Base-by-base conservation (phyloP, 2,113 vertebrate genomes). In the Hippocampus guttulatus region DNA sequence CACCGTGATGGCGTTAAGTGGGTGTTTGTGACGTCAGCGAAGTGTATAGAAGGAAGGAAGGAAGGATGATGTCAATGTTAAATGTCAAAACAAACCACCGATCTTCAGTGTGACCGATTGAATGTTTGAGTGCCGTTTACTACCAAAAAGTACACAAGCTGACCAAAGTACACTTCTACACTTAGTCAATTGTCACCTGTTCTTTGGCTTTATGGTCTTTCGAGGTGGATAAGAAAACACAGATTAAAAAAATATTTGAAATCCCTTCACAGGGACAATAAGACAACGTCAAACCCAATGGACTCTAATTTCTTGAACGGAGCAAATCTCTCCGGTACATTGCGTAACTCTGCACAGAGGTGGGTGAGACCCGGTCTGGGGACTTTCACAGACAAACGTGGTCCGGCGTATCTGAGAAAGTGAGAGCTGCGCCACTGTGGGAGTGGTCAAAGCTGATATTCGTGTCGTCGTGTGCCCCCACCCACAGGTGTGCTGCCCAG, bases 21-120 rank as follows among this genome's bases (percentile, higher is more conserved):
- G 85, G 80, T 64, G 76, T 72, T 73, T 77, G 81, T 38, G 80
- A 75, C 69, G 81, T 72, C 76, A 63, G 47, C 51, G 57, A 73
- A 66, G 74, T 74, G 78, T 81, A 77, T 76, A 30, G 30, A 30
- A 30, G 30, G 76, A 75, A 78, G 80, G 75, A 74, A 71, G 75
- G 57, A 85, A 80, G 69, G 70, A 72, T 75, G 86, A 85, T 88
- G 88, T 76, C 79, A 76, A 88, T 85, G 86, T 81, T 83, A 87
- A 91, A 86, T 87, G 86, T 79, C 83, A 90, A 87, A 88, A 85
- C 69, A 64, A 55, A 75, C 79, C 58, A 71, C 82, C 83, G 75
- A 85, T 85, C 70, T 86, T 74, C 61, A 20, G 71, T 87, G 64
- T 85, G 81, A 67, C 65, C 47, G 68, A 41, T 9, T 1, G 1